Conservation (phyloP, 2,888 invertebrate species). For the Argynnis bischoffii region DNA sequence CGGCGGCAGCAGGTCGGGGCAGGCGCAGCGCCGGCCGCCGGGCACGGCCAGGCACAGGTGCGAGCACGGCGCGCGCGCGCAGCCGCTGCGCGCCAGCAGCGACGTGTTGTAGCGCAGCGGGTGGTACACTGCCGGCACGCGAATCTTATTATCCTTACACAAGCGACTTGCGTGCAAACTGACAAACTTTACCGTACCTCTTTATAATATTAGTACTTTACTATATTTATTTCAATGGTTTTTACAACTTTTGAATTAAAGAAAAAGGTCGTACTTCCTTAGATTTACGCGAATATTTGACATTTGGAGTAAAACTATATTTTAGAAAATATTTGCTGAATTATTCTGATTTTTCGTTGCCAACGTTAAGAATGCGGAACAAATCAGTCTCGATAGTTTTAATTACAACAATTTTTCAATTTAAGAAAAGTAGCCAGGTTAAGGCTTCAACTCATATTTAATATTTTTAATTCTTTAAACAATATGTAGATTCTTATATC, state of each 20-base stretch:
- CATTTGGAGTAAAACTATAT: neutral
- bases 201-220: too few relatives aligned
- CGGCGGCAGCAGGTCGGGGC: constrained; percentile 87
- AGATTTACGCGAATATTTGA: neutral
- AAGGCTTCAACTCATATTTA: neutral
- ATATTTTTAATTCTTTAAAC: neutral
- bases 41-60: constrained; percentile 97
- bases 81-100: constrained; percentile 77
- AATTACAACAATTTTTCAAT: too few relatives aligned
- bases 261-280: too few relatives aligned
- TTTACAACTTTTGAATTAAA: too few relatives aligned
- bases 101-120: constrained; percentile 91
- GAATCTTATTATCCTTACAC: neutral
- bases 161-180: neutral
- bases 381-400: too few relatives aligned
- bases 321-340: neutral
- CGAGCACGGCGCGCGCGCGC: constrained; percentile 89
- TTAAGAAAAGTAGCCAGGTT: neutral
- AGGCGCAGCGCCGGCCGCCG: constrained; percentile 93
- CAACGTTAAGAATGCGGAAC: too few relatives aligned
- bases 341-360: too few relatives aligned
- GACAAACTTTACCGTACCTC: too few relatives aligned
- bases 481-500: neutral
- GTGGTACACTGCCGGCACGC: constrained; percentile 86
- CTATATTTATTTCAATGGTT: too few relatives aligned